Conservation (phyloP, 1,140 invertebrate species). For the Periplaneta americana region DNA sequence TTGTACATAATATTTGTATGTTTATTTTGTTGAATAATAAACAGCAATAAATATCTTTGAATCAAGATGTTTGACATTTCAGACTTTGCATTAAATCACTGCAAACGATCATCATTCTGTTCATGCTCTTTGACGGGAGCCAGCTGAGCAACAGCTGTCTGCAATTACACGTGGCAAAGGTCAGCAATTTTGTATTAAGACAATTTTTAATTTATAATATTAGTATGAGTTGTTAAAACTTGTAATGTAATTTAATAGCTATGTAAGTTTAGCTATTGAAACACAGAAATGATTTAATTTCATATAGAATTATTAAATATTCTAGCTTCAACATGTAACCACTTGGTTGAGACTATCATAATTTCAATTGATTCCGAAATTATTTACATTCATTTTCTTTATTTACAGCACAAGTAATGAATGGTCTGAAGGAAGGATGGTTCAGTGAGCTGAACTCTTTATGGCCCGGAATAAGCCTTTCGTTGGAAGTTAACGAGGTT, state of each 20-base stretch:
- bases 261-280: too few relatives aligned
- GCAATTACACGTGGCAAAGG: background rate
- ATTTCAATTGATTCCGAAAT: too few relatives aligned
- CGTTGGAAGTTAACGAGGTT: conserved; percentile 80
- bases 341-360: too few relatives aligned
- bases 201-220: background rate
- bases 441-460: conserved; percentile 83
- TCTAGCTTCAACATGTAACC: too few relatives aligned
- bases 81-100: background rate
- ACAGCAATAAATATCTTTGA: background rate
- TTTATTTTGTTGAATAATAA: background rate
- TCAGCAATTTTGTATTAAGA: background rate
- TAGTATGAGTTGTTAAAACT: too few relatives aligned
- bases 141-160: background rate
- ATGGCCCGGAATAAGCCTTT: conserved; percentile 90
- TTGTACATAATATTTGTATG: background rate
- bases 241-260: too few relatives aligned
- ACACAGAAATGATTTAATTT: too few relatives aligned
- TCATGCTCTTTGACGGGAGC: background rate
- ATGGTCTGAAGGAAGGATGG: conserved; percentile 73
- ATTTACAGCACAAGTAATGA: conserved; percentile 38
- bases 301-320: too few relatives aligned
- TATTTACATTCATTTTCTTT: too few relatives aligned
- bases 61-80: background rate
- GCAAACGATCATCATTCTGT: background rate